Evolutionary conservation across 2,113 vertebrate species (phyloP).

Genomic region (Clinocottus analis): DNA sequence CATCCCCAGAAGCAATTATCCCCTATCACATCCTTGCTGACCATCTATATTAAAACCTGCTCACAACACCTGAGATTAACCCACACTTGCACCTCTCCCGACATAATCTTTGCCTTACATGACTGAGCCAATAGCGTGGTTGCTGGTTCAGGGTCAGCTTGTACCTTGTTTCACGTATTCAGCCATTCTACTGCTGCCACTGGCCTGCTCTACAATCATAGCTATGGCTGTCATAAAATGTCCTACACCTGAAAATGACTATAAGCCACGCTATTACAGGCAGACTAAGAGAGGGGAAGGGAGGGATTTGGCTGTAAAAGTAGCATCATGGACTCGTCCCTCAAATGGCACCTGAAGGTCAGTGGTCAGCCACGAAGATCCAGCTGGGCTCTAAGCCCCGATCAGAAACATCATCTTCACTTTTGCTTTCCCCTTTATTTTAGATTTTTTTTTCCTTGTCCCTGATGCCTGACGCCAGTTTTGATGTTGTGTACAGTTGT

Average conservation of each 20-base stretch:
- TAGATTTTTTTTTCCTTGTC: too few relatives aligned
- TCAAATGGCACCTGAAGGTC: conserved; percentile 78
- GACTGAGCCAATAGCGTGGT: conserved; percentile 33
- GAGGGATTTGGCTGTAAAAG: conserved; percentile 69
- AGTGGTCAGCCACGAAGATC: conserved; percentile 30
- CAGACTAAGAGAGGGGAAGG: conserved; percentile 38
- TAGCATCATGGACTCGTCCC: conserved; percentile 61
- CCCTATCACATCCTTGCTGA: conserved; percentile 70
- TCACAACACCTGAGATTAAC: conserved; percentile 78
- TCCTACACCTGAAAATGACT: conserved; percentile 67
- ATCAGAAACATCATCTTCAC: conserved; percentile 5
- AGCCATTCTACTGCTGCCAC: conserved; percentile 50
- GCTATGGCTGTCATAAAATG: conserved; percentile 75
- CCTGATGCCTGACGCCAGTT: too few relatives aligned
- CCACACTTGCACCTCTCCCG: conserved; percentile 54
- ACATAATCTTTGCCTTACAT: conserved; percentile 52
- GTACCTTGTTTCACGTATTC: conserved; percentile 41
- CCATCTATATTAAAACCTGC: conserved; percentile 79
- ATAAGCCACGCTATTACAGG: conserved; percentile 74
- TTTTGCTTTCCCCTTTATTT: not conserved
- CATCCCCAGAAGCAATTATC: conserved; percentile 81
- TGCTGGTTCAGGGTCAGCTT: conserved; percentile 72
- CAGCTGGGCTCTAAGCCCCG: conserved; percentile 42
- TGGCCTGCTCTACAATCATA: conserved; percentile 58
- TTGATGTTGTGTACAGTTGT: too few relatives aligned